Conservation (phyloP, 1,140 invertebrate species). For the Maconellicoccus hirsutus region DNA sequence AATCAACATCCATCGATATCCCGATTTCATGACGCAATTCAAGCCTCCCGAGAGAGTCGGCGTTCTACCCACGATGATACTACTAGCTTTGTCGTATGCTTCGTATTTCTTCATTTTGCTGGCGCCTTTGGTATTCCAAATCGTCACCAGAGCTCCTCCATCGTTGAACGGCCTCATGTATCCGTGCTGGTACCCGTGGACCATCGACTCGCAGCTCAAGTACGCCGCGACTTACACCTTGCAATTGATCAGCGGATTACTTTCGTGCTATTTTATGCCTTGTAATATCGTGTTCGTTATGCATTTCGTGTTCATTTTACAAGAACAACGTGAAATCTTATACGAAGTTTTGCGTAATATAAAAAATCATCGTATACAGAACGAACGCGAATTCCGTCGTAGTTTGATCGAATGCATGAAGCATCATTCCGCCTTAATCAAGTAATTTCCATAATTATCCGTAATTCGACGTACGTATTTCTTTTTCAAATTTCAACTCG, state of each 20-base stretch:
- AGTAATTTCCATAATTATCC: not conserved
- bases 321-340: not conserved
- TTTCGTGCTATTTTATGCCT: not conserved
- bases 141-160: not conserved
- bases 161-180: not conserved
- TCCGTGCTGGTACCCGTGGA: not conserved
- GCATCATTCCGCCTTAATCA: not conserved
- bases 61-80: not conserved
- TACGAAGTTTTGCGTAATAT: not conserved
- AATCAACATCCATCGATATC: not conserved
- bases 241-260: not conserved
- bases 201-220: not conserved
- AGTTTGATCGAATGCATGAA: not conserved
- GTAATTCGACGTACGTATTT: not conserved
- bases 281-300: not conserved
- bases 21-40: not conserved
- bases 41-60: not conserved
- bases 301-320: not conserved
- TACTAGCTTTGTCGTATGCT: not conserved
- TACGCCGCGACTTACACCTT: not conserved
- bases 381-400: not conserved
- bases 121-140: not conserved
- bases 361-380: not conserved
- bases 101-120: not conserved
- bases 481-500: not conserved